Evolutionary conservation across 2,888 invertebrate species (phyloP).

Genomic region (Drosophila diplacantha): DNA sequence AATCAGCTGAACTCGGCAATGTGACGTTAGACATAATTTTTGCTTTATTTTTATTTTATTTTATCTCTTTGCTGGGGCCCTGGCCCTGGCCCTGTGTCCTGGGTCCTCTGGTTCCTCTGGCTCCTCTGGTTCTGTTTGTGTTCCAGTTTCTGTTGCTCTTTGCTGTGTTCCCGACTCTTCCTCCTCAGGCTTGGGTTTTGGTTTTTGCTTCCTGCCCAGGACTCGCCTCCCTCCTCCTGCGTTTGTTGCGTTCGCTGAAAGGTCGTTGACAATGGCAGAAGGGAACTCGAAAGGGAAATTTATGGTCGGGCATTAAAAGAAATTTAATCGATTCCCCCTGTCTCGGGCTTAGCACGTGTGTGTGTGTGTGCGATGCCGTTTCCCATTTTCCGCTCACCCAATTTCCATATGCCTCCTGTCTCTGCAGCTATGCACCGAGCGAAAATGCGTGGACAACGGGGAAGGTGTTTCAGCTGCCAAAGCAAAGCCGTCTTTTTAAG

Average conservation of each 20-base stretch:
- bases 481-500: not conserved
- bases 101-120: too few species aligned
- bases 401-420: constrained; percentile 35
- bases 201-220: constrained; percentile 3
- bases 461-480: not conserved
- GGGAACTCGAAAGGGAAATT: constrained; percentile 64
- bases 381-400: constrained; percentile 12
- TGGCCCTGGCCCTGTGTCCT: constrained; percentile 4
- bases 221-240: not conserved
- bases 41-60: constrained; percentile 32
- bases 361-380: constrained; percentile 34
- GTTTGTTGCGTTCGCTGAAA: constrained; percentile 18
- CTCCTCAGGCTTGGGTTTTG: not conserved
- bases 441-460: not conserved
- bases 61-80: constrained; percentile 9
- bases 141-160: constrained; percentile 32
- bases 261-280: constrained; percentile 41
- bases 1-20: constrained; percentile 53
- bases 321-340: constrained; percentile 64
- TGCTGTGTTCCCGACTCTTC: constrained; percentile 4
- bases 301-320: constrained; percentile 66
- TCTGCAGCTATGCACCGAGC: constrained; percentile 1
- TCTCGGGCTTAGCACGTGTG: constrained; percentile 34
- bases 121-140: constrained; percentile 10
- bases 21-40: constrained; percentile 61